Percentiles rank a stretch among this genome's conserved stretches.
These are phyloP conservation scores for Oxyura jamaicensis DNA, from an alignment of 2,113 vertebrate species.

Conservation along the genomic window DNA sequence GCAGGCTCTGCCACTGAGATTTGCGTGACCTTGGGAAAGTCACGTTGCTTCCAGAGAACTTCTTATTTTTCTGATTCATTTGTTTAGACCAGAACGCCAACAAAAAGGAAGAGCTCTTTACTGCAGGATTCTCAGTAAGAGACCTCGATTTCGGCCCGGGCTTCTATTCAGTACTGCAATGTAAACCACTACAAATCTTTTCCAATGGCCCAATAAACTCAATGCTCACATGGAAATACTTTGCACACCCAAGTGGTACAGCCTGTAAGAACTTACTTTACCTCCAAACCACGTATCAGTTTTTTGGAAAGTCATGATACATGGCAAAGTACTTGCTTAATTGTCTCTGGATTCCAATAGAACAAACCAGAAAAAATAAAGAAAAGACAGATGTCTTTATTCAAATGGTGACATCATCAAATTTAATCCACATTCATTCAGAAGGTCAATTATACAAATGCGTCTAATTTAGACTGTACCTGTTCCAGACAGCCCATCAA, in stretches of 20 bases:
- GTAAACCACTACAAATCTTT: neutral
- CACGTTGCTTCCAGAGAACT: neutral
- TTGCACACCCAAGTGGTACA: neutral
- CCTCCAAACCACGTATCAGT: conserved; percentile 60
- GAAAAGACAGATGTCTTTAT: conserved; percentile 77
- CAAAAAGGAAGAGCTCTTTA: neutral
- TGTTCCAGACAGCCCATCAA: conserved; percentile 80
- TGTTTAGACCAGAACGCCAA: neutral
- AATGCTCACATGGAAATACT: neutral
- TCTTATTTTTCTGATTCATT: neutral
- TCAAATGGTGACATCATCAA: conserved; percentile 77
- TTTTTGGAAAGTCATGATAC: conserved; percentile 67
- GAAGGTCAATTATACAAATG: conserved; percentile 87
- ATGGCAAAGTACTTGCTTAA: conserved; percentile 71
- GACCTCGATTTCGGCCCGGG: neutral
- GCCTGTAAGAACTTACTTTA: neutral
- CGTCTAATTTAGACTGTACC: conserved; percentile 80
- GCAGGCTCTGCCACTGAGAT: neutral
- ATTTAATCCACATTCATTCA: conserved; percentile 83
- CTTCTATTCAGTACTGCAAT: neutral
- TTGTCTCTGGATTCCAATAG: conserved; percentile 72
- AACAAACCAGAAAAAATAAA: conserved; percentile 68
- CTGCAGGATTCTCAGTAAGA: neutral
- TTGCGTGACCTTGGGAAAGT: neutral
- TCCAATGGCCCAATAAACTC: neutral